Conservation (phyloP, 2,113 vertebrate species). For the Callaeas wilsoni region DNA sequence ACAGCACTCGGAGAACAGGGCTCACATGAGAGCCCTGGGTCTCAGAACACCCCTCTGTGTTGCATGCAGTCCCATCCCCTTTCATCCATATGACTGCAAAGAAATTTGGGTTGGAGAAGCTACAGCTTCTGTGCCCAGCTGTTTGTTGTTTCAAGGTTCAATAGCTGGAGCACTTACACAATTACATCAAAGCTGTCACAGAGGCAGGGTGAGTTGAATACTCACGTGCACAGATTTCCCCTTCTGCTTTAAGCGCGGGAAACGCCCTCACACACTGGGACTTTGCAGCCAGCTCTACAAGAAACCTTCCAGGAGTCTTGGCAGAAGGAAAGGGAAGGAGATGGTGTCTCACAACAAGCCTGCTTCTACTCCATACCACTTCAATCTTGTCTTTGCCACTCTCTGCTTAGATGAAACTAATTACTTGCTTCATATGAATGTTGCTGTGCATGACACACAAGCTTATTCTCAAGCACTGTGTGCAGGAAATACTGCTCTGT, state of each 20-base stretch:
- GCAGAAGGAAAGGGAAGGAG: background rate
- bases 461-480: background rate
- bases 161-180: background rate
- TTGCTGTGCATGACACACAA: background rate
- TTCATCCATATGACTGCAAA: background rate
- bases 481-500: background rate
- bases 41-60: background rate
- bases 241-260: background rate
- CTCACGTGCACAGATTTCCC: background rate
- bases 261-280: background rate
- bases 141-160: background rate
- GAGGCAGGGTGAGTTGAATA: background rate
- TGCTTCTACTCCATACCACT: background rate
- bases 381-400: background rate
- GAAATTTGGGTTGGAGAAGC: background rate
- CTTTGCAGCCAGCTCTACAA: background rate
- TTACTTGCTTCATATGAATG: background rate
- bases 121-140: background rate
- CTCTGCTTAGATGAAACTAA: background rate
- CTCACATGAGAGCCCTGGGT: background rate
- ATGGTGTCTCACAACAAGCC: background rate
- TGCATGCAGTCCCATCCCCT: background rate
- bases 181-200: background rate
- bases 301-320: background rate
- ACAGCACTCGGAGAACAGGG: background rate